Conservation (phyloP, 2,888 invertebrate genomes). For the Heliconius cydno region DNA sequence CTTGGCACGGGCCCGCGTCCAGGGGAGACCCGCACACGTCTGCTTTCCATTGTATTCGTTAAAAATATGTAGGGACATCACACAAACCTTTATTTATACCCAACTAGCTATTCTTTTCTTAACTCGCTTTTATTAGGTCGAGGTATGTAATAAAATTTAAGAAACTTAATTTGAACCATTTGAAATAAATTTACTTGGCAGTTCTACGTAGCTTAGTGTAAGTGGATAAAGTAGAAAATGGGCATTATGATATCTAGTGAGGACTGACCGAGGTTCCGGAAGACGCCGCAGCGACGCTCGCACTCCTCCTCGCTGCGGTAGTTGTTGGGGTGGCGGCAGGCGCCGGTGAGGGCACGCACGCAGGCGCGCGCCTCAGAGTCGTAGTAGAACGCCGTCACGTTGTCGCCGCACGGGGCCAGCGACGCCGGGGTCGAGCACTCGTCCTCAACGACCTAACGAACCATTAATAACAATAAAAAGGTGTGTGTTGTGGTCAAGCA, state of each 20-base stretch:
- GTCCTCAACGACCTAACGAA: slow-evolving; percentile 51
- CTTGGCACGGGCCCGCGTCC: slow-evolving; percentile 89
- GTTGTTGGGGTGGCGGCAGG: slow-evolving; percentile 88
- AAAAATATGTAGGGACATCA: neutral
- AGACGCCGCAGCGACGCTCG: slow-evolving; percentile 89
- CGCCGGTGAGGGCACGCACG: slow-evolving; percentile 82
- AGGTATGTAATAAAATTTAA: too few relatives aligned
- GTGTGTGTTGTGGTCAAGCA: too few relatives aligned
- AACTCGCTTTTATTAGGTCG: too few relatives aligned
- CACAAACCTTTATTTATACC: neutral
- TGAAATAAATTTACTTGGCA: too few relatives aligned
- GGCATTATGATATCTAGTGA: too few relatives aligned
- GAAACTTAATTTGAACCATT: too few relatives aligned
- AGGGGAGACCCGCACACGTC: slow-evolving; percentile 88
- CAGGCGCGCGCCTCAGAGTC: slow-evolving; percentile 84
- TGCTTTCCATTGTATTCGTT: slow-evolving; percentile 55
- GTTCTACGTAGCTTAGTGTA: too few relatives aligned
- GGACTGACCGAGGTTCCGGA: slow-evolving; percentile 86
- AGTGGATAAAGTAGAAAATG: neutral
- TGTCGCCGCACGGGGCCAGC: slow-evolving; percentile 87
- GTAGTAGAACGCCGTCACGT: slow-evolving; percentile 88
- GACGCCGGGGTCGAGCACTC: slow-evolving; percentile 86
- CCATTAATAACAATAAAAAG: too few relatives aligned
- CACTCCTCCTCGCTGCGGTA: slow-evolving; percentile 90
- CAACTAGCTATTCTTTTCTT: too few relatives aligned